These are phyloP conservation scores for Drosophila chauvacae DNA, from an alignment of 1,140 invertebrate genomes.

Conservation along the genomic window DNA sequence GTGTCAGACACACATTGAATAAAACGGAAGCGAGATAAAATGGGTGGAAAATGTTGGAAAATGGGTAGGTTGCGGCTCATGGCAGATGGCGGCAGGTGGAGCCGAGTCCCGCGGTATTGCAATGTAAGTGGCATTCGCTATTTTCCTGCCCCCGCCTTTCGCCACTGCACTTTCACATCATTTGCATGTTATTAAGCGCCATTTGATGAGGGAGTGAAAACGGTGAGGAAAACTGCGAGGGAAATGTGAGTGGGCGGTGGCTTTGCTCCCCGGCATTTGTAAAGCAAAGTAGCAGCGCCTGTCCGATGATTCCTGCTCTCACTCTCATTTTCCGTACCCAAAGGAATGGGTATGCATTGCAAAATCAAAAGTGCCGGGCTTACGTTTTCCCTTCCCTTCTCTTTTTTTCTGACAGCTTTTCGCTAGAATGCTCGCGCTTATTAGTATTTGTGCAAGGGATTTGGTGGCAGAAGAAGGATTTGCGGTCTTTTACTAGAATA, in stretches of 20 bases:
- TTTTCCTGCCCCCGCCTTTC: conserved; percentile 16
- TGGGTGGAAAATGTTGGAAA: conserved; percentile 5
- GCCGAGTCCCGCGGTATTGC: conserved; percentile 30
- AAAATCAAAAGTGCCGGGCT: conserved; percentile 32
- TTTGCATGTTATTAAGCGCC: conserved; percentile 57
- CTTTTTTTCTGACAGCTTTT: conserved; percentile 35
- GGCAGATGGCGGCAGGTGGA: conserved; percentile 11
- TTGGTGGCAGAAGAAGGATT: conserved; percentile 37
- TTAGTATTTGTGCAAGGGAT: conserved; percentile 54
- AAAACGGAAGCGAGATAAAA: conserved; percentile 34
- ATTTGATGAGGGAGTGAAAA: conserved; percentile 16
- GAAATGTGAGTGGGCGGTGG: conserved; percentile 7
- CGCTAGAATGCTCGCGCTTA: conserved; percentile 33
- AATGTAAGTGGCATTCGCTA: conserved; percentile 44
- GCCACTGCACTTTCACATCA: conserved; percentile 50
- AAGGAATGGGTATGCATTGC: conserved; percentile 1
- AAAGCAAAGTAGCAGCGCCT: conserved; percentile 31
- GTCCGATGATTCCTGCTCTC: conserved; percentile 5
- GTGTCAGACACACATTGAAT: conserved; percentile 49
- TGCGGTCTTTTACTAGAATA: conserved; percentile 23
- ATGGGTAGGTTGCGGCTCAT: background rate
- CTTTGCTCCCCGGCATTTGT: conserved; percentile 1
- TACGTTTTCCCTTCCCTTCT: background rate
- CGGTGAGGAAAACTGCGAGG: background rate
- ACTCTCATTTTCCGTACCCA: conserved; percentile 17